phyloP scores from a whole-genome alignment of 2,888 invertebrate genomes.

The Caenorhabditis becei region DNA sequence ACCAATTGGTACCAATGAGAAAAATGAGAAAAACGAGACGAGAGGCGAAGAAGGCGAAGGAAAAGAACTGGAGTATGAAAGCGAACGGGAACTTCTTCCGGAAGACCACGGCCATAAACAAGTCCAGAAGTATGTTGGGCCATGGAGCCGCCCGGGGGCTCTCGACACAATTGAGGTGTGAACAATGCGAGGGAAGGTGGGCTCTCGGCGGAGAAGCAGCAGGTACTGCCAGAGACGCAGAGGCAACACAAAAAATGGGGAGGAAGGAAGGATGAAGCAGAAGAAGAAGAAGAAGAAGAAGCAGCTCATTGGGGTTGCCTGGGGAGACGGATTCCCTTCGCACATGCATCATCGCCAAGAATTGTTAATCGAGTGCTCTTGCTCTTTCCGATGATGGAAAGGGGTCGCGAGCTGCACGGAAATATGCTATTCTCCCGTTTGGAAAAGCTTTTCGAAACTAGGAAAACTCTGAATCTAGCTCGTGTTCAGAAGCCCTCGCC shows the following conservation, averaged over 20 bases:
- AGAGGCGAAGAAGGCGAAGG: background rate
- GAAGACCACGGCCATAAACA: constrained; percentile 32
- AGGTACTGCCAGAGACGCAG: constrained; percentile 12
- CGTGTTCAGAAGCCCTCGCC: too few species aligned
- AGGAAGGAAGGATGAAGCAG: constrained; percentile 5
- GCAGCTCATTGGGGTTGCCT: background rate
- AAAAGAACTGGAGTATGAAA: background rate
- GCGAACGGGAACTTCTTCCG: constrained; percentile 16
- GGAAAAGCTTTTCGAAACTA: too few species aligned
- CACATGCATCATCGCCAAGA: background rate
- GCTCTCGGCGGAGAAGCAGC: background rate
- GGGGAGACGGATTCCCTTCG: background rate
- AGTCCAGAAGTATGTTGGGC: background rate
- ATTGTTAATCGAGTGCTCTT: constrained; percentile 29
- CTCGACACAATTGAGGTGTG: constrained; percentile 50
- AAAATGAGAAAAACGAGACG: too few species aligned
- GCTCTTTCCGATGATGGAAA: constrained; percentile 15
- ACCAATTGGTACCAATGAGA: constrained; percentile 42
- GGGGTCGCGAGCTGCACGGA: too few species aligned
- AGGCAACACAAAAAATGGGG: constrained; percentile 9
- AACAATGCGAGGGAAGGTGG: constrained; percentile 22
- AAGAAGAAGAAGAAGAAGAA: constrained; percentile 1
- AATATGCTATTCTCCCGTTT: too few species aligned
- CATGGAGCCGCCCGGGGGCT: background rate
- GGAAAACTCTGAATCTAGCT: too few species aligned